Conservation (phyloP, 2,888 invertebrate genomes). For the Dicyrtomina minuta region DNA sequence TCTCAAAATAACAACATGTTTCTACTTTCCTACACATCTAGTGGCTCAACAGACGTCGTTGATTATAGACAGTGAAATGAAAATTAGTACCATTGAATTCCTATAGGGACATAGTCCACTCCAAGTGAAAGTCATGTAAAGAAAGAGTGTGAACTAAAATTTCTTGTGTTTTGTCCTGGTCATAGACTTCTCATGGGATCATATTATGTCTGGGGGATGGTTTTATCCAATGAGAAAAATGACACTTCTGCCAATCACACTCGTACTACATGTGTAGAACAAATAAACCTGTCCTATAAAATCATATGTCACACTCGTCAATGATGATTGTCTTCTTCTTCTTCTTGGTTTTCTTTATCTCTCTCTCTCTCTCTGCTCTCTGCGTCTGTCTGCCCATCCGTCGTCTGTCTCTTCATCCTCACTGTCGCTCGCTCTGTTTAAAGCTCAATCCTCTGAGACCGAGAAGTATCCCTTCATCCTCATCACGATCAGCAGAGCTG, state of each 20-base stretch:
- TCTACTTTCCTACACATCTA: too few species aligned
- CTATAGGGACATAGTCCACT: neutral
- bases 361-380: constrained; percentile 6
- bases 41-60: too few species aligned
- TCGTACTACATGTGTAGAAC: constrained; percentile 21
- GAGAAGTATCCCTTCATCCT: constrained; percentile 4
- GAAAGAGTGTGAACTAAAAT: neutral
- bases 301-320: constrained; percentile 24
- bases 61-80: too few species aligned
- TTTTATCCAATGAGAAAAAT: constrained; percentile 31
- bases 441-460: constrained; percentile 28
- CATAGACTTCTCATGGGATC: neutral
- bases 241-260: constrained; percentile 33
- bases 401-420: neutral
- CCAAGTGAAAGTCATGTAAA: neutral
- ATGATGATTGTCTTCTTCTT: constrained; percentile 25
- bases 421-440: neutral
- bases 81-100: too few species aligned
- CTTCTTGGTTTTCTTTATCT: constrained; percentile 8
- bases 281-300: constrained; percentile 30
- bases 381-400: neutral
- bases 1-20: too few species aligned
- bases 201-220: neutral
- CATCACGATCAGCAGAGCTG: too few species aligned
- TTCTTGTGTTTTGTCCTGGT: neutral